A percentile compares a stretch with the other conserved stretches of the same genome.
These are phyloP conservation scores for Galerucella calmariensis DNA, from an alignment of 2,888 invertebrate genomes.

Conservation along the genomic window DNA sequence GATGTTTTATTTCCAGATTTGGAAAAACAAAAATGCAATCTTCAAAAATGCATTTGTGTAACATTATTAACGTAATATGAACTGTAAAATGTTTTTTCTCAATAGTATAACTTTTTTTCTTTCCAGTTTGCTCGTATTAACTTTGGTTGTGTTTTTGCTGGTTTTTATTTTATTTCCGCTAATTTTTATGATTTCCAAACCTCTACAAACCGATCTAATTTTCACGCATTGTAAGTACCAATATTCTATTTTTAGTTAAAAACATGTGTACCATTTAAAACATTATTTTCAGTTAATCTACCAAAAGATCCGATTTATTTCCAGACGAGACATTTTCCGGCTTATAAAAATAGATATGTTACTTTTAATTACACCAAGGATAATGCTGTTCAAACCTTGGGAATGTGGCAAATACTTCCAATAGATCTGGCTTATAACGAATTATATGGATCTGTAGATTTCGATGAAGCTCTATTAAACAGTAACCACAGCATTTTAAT, in stretches of 20 bases:
- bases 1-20: constrained; percentile 32
- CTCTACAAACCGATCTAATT: constrained; percentile 74
- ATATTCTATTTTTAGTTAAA: constrained; percentile 18
- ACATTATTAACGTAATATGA: constrained; percentile 36
- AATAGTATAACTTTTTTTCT: constrained; percentile 11
- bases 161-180: constrained; percentile 76
- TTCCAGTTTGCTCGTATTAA: constrained; percentile 46
- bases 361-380: constrained; percentile 60
- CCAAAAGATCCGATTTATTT: constrained; percentile 49
- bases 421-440: constrained; percentile 69
- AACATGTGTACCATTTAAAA: constrained; percentile 6
- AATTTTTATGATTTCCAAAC: constrained; percentile 76
- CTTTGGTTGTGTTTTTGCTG: constrained; percentile 64
- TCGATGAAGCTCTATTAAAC: constrained; percentile 67
- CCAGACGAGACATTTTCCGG: constrained; percentile 67
- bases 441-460: constrained; percentile 64
- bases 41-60: constrained; percentile 35
- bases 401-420: constrained; percentile 84
- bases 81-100: constrained; percentile 22
- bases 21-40: constrained; percentile 26
- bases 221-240: constrained; percentile 80
- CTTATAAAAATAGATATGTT: constrained; percentile 77
- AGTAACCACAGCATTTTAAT: constrained; percentile 60
- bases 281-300: constrained; percentile 50
- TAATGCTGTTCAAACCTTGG: constrained; percentile 61